phyloP scores from a whole-genome alignment of 2,113 vertebrate genomes.

The Toxotes chatareus region DNA sequence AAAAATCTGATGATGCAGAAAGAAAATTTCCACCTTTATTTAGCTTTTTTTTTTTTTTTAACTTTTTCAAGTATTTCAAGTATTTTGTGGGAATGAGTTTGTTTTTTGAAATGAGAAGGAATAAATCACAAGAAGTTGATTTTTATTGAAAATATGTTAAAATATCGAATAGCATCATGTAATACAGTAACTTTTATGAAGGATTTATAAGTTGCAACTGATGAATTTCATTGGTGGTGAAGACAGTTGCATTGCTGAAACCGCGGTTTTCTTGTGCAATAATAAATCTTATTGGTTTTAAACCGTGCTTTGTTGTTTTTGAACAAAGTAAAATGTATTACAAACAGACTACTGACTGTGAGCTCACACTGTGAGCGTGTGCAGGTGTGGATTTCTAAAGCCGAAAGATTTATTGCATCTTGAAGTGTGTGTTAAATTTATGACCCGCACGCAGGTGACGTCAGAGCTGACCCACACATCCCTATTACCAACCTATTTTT shows the following conservation, averaged over 20 bases:
- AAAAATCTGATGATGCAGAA: too few species aligned
- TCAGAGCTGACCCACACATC: constrained; percentile 39
- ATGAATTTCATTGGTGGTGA: neutral
- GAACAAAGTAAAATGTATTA: neutral
- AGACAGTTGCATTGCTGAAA: constrained; percentile 6
- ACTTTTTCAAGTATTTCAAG: too few species aligned
- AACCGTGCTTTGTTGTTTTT: neutral
- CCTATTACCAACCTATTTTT: constrained; percentile 52
- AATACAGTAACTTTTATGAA: too few species aligned
- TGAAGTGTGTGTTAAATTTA: constrained; percentile 39
- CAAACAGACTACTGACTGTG: constrained; percentile 4
- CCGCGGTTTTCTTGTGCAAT: constrained; percentile 13
- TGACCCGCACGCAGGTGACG: constrained; percentile 9
- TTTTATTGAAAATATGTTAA: too few species aligned
- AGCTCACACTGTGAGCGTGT: constrained; percentile 5
- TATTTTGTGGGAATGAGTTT: too few species aligned
- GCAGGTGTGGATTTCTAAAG: constrained; percentile 44
- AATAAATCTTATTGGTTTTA: neutral
- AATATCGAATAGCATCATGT: too few species aligned
- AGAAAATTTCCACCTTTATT: too few species aligned
- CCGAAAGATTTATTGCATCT: constrained; percentile 41
- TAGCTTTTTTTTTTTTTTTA: too few species aligned
- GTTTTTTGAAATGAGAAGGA: too few species aligned
- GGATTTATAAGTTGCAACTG: too few species aligned
- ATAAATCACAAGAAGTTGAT: too few species aligned